Base-by-base conservation (phyloP, 2,113 vertebrate genomes). In the Chaetura pelagica region DNA sequence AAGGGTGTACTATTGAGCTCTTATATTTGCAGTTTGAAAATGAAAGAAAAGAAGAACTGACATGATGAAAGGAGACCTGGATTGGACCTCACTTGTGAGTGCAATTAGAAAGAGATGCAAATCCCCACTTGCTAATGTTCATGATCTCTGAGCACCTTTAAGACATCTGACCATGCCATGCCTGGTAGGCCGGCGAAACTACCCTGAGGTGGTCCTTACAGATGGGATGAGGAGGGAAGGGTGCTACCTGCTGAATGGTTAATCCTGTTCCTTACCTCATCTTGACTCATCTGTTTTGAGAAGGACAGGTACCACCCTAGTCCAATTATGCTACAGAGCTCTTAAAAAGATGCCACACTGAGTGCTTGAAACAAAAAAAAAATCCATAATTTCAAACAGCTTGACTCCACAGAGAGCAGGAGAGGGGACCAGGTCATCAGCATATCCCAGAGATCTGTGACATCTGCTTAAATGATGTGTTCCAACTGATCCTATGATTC, bases 161-260 rank as follows among this genome's bases (percentile, higher is more conserved):
- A 68, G 79, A 72, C 10, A 34, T 10, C 30, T 72, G 57, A 38
- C 34, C 27, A 15, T 32, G 73, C 34, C 30, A 49, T 15, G 12
- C 19, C 22, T 44, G 40, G n/a, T 48, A 74, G 49, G 23, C 35
- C 40, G 32, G 17, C 8, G 14, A 30, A 6, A 18, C 15, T 34
- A 18, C 13, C 12, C 32, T 67, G 62, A n/a, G 44, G 15, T 0
- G 0, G 16, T 23, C 27, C 7, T 0, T 49, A 51, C 26, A 27
- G 32, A 15, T 6, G 0, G 8, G n/a, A n/a, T 30, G 34, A 58
- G 22, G 66, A 75, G 38, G 12, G 34, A 38, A 32, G 1, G 13
- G 0, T 48, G 38, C 13, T 74, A 84, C 24, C 61, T 44, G 38
- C 16, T 80, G 66, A 46, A 68, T 2, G 44, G 38, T 26, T 34